Evolutionary conservation across 2,113 vertebrate genomes (phyloP), one percentile per base, ranked within the genome.

Genomic region (Nothocercus nigrocapillus): DNA sequence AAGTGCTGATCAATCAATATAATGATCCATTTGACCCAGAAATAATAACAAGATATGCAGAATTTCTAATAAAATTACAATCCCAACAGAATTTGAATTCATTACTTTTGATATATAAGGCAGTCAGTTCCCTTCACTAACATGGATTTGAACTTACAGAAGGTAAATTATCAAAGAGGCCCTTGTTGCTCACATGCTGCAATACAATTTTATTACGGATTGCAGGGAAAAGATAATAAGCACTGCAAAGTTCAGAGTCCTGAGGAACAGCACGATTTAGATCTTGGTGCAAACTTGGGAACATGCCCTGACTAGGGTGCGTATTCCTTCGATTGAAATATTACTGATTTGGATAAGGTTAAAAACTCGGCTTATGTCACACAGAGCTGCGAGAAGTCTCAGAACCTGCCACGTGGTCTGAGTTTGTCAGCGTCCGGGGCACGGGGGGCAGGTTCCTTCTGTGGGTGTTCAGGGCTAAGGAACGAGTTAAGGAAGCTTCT

Each of bases 321-420:
- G 94, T 89, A 96, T 94, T 94, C 88, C 97, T 98, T 94, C 90
- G 93, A 89, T 96, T 97, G 96, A 97, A 96, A 92, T 97, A 96
- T 97, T 97, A 97, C 94, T 96, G 94, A 97, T 96, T 94, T 79
- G 85, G 85, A 73, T 81, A 94, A 95, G 92, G 85, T 95, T 92
- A 96, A 92, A 91, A 96, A 45, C 90, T 93, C 78, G 79, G 85
- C 36, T 74, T 54, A 5, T 66, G 85, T 88, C 91, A 72, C 62
- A 58, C 73, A 87, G 94, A 59, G 88, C 38, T 72, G 47, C 8
- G 4, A 88, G 85, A 94, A 94, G 78, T 59, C 87, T 86, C 85
- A 79, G 64, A 82, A 82, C 40, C 68, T 96, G 89, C 92, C 94
- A 95, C 94, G 92, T 28, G 58, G 53, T 58, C 58, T 9, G 28